Evolutionary conservation across 1,140 invertebrate genomes (phyloP).

Genomic region (Aradophagus sp.): DNA sequence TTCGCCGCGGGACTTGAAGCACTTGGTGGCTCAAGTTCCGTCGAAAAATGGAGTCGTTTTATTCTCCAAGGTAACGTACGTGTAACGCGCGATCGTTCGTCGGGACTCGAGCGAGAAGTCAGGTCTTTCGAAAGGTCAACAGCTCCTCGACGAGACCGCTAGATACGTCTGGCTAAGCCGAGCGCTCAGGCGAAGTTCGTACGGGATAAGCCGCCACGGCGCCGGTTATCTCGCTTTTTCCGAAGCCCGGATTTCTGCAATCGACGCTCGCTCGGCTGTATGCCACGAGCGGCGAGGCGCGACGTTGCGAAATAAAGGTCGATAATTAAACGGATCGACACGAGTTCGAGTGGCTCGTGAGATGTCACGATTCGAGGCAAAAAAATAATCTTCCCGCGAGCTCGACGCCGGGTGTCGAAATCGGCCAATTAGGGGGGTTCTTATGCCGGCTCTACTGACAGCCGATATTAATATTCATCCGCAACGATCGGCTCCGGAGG

Average conservation of each 20-base stretch:
- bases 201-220: slow-evolving; percentile 53
- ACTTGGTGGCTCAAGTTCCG: slow-evolving; percentile 11
- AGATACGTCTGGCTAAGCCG: slow-evolving; percentile 50
- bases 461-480: slow-evolving; percentile 45
- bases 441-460: slow-evolving; percentile 19
- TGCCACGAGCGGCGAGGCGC: slow-evolving; percentile 50
- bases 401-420: slow-evolving; percentile 44
- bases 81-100: slow-evolving; percentile 23
- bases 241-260: slow-evolving; percentile 59
- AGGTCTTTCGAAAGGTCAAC: slow-evolving; percentile 57
- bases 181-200: slow-evolving; percentile 56
- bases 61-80: slow-evolving; percentile 22
- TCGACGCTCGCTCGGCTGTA: slow-evolving; percentile 38
- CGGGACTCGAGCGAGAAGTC: slow-evolving; percentile 48
- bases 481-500: slow-evolving; percentile 6
- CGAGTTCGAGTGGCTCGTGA: slow-evolving; percentile 54
- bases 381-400: slow-evolving; percentile 45
- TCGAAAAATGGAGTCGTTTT: slow-evolving; percentile 41
- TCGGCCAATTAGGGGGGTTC: slow-evolving; percentile 38
- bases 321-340: slow-evolving; percentile 55
- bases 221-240: slow-evolving; percentile 56
- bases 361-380: slow-evolving; percentile 52
- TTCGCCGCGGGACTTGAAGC: too few species aligned
- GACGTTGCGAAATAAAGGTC: slow-evolving; percentile 59
- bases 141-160: slow-evolving; percentile 56